Base-by-base conservation (phyloP, 2,888 invertebrate genomes). In the Sinelater perroti region DNA sequence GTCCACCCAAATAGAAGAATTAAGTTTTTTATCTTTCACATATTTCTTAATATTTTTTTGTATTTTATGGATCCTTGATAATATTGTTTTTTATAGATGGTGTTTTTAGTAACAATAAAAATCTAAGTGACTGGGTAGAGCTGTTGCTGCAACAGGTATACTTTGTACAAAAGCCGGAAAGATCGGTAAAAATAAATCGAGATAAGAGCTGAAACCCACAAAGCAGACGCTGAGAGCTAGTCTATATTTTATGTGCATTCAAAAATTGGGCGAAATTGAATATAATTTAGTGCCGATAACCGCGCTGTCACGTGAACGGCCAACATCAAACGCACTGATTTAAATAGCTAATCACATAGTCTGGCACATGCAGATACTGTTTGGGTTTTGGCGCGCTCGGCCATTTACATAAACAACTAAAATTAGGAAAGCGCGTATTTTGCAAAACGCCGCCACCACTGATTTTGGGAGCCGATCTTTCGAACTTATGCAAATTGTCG, bases 331-430 rank as follows among this genome's bases (percentile, higher is more conserved):
- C 21, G 20, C 17, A 21, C 62, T 62, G 50, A 65, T 65, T 65
- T 65, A 63, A 65, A 65, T 65, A 65, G 54, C 62, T 65, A 65
- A 65, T 62, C 65, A 65, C 61, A 65, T 30, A 59, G 63, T 65
- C 64, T 62, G 62, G 62, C 28, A 51, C 44, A 59, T 55, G 52
- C 46, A 50, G 46, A 26, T 54, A n/a, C 21, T 45, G 33, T 38
- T 57, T 51, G 36, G 31, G 38, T 52, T 46, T 38, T 38, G 30
- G 40, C 17, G 26, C 33, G 10, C 17, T 26, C n/a, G 21, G 42
- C 30, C 44, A 51, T 57, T 52, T 53, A 47, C 57, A 53, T 57
- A 57, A 57, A 57, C 46, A 52, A 52, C 52, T 49, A 53, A 57
- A 57, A 57, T 57, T 57, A 57, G 52, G 38, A 46, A 38, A 26